phyloP scores from a whole-genome alignment of 2,888 invertebrate species.

The Clistopyga incitator region DNA sequence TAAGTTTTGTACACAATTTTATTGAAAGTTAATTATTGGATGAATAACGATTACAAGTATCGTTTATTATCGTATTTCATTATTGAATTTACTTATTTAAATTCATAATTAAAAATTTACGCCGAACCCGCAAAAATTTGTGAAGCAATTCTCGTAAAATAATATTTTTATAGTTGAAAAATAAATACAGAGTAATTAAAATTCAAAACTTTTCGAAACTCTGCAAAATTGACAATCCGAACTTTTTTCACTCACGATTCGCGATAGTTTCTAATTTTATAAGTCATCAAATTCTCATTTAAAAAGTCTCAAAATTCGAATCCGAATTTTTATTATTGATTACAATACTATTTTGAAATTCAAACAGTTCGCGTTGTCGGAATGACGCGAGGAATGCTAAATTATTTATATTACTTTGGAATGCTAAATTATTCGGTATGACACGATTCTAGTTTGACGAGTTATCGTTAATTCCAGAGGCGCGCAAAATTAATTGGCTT shows the following conservation, averaged over 20 bases:
- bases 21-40: no score
- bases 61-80: no score
- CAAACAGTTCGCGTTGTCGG: neutral
- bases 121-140: no score
- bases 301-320: neutral
- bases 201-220: neutral
- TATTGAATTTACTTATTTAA: no score
- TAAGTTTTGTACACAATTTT: no score
- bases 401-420: neutral
- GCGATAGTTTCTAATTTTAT: neutral
- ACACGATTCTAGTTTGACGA: conserved; percentile 17
- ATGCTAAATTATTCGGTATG: conserved; percentile 4
- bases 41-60: no score
- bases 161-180: neutral
- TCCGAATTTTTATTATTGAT: neutral
- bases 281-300: neutral
- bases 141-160: no score
- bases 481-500: neutral
- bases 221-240: no score
- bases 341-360: neutral
- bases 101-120: no score
- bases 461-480: neutral
- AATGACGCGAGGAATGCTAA: neutral
- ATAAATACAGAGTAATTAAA: no score
- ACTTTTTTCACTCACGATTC: neutral